Base-by-base conservation (phyloP, 2,797 vertebrate species). In the Lophius americanus region DNA sequence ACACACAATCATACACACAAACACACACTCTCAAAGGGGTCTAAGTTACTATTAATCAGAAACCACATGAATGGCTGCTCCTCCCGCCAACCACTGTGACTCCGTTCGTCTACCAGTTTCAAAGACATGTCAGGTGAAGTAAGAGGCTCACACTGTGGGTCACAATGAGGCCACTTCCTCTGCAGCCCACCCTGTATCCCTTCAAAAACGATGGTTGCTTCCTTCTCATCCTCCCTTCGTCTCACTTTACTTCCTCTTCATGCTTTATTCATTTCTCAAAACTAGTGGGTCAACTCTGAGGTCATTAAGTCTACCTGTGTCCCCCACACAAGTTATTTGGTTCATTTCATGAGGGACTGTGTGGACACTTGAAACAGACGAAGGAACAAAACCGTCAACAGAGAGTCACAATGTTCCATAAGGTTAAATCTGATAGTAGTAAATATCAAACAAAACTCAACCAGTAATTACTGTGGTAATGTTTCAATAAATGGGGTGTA, bases 141-240 rank as follows among this genome's bases (percentile, higher is more conserved):
- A 83, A 80, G 79, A 75, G 76, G 60, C 71, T 83, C 63, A 46
- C 69, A 41, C 64, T 48, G 58, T 55, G 76, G 87, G 88, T 89
- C 87, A 90, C 38, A 55, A 58, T n/a, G 60, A 77, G 90, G 88
- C 77, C 87, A 89, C 83, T 89, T 92, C 89, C 90, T 88, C 73
- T 66, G 75, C 79, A 78, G 70, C 73, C 88, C 83, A 75, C 81
- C 76, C 65, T 5, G 9, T 69, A 73, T 59, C 60, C 72, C 76
- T 60, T 64, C 63, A 60, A 38, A 80, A 83, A 56, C 47, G 7
- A 73, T 46, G 60, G 50, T 41, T 56, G 37, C 70, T 71, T 81
- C 74, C 67, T 76, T 59, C 67, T 76, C 60, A 42, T 73, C 69
- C 68, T 75, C 69, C 64, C 63, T 59, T 61, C 42, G 2, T 73